phyloP scores from a whole-genome alignment of 2,888 invertebrate species.

The Plebejus anna region DNA sequence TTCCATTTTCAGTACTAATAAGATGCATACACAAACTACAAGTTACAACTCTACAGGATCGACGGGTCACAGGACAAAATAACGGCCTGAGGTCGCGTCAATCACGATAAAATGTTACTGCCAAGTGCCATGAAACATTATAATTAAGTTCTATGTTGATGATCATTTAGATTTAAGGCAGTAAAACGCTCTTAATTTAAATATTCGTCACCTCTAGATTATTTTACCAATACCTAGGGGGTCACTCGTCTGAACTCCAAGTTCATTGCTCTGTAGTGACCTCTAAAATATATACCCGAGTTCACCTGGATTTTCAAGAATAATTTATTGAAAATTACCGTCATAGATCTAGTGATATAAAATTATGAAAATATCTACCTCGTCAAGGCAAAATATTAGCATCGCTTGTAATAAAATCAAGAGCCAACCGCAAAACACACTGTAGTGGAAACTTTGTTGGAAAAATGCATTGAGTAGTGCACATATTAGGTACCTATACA shows the following conservation, averaged over 20 bases:
- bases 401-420: neutral
- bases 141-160: neutral
- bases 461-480: too few relatives aligned
- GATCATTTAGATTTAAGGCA: neutral
- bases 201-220: neutral
- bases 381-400: neutral
- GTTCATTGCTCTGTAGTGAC: neutral
- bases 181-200: neutral
- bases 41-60: neutral
- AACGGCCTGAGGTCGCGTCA: neutral
- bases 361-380: neutral
- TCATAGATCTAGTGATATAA: neutral
- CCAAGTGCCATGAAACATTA: neutral
- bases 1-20: too few relatives aligned
- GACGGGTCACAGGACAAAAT: neutral
- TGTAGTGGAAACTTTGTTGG: neutral
- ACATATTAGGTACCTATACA: too few relatives aligned
- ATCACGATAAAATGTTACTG: neutral
- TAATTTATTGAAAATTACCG: neutral
- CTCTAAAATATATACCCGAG: neutral
- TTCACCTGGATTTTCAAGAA: neutral
- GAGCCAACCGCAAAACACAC: neutral
- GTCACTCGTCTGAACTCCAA: neutral
- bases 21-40: too few relatives aligned
- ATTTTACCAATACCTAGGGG: neutral